Percentiles rank a stretch among this genome's conserved stretches.
Conservation (phyloP, 1,140 invertebrate genomes). For the Drosophila lowei region DNA sequence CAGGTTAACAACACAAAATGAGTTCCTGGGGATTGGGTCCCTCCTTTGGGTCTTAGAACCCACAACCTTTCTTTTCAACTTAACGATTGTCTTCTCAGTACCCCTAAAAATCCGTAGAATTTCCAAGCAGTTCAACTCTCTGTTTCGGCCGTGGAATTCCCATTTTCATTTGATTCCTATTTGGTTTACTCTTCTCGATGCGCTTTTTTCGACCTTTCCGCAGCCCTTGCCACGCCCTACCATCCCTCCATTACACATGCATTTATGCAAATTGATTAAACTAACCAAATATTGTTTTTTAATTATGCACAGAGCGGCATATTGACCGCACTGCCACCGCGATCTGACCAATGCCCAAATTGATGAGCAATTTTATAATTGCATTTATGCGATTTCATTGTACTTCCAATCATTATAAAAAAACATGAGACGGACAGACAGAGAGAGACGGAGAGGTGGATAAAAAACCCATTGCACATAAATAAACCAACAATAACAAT, state of each 20-base stretch:
- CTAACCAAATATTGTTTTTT: constrained; percentile 82
- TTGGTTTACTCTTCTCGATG: constrained; percentile 28
- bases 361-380: constrained; percentile 80
- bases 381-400: constrained; percentile 68
- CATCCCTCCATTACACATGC: constrained; percentile 38
- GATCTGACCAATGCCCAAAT: constrained; percentile 56
- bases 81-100: too few species aligned
- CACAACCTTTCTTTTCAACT: too few species aligned
- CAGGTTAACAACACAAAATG: too few species aligned
- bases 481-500: constrained; percentile 41
- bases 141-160: background rate
- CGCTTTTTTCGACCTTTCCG: constrained; percentile 11
- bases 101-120: too few species aligned
- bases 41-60: too few species aligned
- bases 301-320: constrained; percentile 68
- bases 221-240: constrained; percentile 11
- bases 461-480: constrained; percentile 22
- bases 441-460: background rate
- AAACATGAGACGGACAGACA: background rate
- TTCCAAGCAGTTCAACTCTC: too few species aligned
- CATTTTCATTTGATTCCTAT: constrained; percentile 21
- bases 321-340: constrained; percentile 65
- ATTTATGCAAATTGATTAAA: constrained; percentile 79
- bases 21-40: too few species aligned
- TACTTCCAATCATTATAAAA: constrained; percentile 34